Base-by-base conservation (phyloP, 2,113 vertebrate species). In the Tachysurus fulvidraco region DNA sequence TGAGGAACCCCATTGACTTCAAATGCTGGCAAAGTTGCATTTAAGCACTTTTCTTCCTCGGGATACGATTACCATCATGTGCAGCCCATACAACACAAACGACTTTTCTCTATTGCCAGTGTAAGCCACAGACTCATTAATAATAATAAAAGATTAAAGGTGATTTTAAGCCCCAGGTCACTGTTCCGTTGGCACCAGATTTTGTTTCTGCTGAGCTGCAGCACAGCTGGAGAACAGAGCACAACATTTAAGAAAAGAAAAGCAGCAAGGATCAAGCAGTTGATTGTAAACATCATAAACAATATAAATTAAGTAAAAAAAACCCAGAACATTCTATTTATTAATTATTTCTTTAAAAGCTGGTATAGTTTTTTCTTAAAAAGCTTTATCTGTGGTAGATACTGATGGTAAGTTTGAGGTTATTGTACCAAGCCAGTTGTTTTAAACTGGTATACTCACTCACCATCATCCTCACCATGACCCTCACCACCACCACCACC, bases 1-100 rank as follows among this genome's bases (percentile, higher is more conserved):
- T 17, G 78, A 74, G 67, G 54, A 82, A 59, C 85, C 65, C 79
- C 36, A 62, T 60, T 60, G 79, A 81, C 41, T 81, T 82, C 85
- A 86, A 73, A 60, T 16, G 12, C 55, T 81, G 78, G 60, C 65
- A 41, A 86, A 86, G 50, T 30, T 81, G 77, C 85, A n/a, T 57
- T 81, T 79, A 65, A 79, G 74, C 74, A 55, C 78, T 28, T 69
- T 67, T 36, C 14, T 46, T 62, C 55, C 55, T 74, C 79, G 74
- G 67, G 67, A 62, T 12, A 36, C n/a, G 67, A 59, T 73, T 82
- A 85, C 54, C 46, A 36, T 54, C 69, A 60, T 12, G 41, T n/a
- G 65, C 65, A 81, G 78, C 54, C 16, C 17, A 52, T 41, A 73
- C 13, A 73, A 86, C 16, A 28, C 54, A 17, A 71, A 60, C 36